Evolutionary conservation across 2,797 vertebrate species (phyloP), one percentile per base, ranked within the genome.

Genomic region (Enteromius viviparus): DNA sequence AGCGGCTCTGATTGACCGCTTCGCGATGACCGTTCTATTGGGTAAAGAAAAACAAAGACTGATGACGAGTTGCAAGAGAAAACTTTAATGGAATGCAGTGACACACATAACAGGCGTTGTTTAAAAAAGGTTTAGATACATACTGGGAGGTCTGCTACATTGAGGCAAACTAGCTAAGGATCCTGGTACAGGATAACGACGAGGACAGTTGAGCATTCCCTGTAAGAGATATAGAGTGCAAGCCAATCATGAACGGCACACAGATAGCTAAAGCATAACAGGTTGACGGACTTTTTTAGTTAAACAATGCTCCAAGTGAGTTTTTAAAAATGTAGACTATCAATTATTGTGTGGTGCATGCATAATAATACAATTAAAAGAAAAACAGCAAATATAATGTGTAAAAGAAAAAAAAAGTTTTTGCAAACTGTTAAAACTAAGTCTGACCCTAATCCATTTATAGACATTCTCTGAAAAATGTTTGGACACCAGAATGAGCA

Each of bases 101-200:
- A 81, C 11, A 23, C 26, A 14, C 14, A 40, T 0, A 14, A 8
- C 40, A 12, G 55, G 23, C 79, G 32, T 80, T 47, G 64, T 71
- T 66, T 84, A 87, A 89, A 90, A 76, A 76, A 26, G 47, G 85
- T 40, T 32, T 14, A 15, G 40, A 32, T 62, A 84, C 84, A 68
- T 88, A 84, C 88, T 85, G 85, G 78, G 60, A 32, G 81, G 82
- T 82, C 85, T 75, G 86, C 88, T 90, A 87, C 89, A 77, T 65
- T 92, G 94, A 12, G 93, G 93, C 32, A 96, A 86, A 87, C 91
- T 94, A 3, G 95, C 92, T 68, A 96, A 87, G 23, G 93, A 93
- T 80, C 95, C 94, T 4, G 94, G 88, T 87, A 95, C 93, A 83
- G 96, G 92, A 90, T 95, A 95, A 85, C 93, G 93, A 84, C 94